Evolutionary conservation across 2,888 invertebrate genomes (phyloP).

Genomic region (Geotrupes spiniger): DNA sequence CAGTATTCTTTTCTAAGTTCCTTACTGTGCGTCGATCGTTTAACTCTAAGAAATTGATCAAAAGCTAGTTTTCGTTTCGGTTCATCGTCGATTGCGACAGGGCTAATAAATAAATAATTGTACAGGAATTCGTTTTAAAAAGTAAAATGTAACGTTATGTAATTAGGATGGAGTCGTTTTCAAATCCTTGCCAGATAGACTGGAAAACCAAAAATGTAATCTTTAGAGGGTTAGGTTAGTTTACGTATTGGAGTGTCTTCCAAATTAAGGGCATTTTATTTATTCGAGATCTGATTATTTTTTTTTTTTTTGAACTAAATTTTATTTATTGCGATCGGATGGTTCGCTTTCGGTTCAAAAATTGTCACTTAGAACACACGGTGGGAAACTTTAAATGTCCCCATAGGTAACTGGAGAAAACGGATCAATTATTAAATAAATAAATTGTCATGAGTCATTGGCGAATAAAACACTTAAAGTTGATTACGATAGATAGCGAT

Average conservation of each 20-base stretch:
- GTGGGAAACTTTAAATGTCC: constrained; percentile 8
- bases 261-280: constrained; percentile 29
- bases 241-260: constrained; percentile 29
- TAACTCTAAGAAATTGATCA: constrained; percentile 13
- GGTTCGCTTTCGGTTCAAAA: constrained; percentile 3
- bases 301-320: constrained; percentile 16
- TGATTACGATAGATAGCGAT: no score
- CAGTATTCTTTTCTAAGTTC: constrained; percentile 23
- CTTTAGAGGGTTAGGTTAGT: constrained; percentile 29
- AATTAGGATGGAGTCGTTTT: constrained; percentile 13
- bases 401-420: neutral
- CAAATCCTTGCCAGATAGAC: constrained; percentile 37
- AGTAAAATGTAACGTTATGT: constrained; percentile 13
- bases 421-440: constrained; percentile 6
- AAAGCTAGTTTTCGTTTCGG: constrained; percentile 12
- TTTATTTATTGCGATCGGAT: constrained; percentile 10
- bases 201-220: constrained; percentile 39
- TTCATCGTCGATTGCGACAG: no score
- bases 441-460: no score
- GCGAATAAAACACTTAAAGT: no score
- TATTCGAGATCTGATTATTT: constrained; percentile 27
- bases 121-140: neutral
- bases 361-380: no score
- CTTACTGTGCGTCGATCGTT: constrained; percentile 19
- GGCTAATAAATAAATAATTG: no score